Evolutionary conservation across 2,797 vertebrate genomes (phyloP).

Genomic region (Manis javanica): DNA sequence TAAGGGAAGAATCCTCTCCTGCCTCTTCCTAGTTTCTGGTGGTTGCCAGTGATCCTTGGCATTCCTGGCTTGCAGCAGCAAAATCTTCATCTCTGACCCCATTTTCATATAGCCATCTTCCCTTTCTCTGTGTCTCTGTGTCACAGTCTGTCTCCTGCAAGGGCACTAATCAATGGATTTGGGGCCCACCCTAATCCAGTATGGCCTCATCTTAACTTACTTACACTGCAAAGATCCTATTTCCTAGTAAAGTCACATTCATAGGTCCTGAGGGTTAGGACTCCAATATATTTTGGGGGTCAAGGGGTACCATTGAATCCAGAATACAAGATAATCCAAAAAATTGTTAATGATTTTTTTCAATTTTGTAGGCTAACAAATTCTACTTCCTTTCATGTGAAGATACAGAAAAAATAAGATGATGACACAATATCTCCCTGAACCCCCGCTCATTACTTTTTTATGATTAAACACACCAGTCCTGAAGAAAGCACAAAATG

Average conservation of each 20-base stretch:
- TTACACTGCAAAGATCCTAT: background rate
- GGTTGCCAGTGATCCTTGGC: background rate
- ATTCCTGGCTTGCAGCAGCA: background rate
- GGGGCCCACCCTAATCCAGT: background rate
- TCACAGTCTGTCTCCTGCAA: background rate
- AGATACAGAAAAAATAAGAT: conserved; percentile 22
- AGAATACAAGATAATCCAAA: conserved; percentile 36
- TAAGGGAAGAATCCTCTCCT: background rate
- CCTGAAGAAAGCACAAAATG: background rate
- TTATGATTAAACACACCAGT: conserved; percentile 36
- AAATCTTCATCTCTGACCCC: background rate
- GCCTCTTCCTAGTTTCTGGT: background rate
- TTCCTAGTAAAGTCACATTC: background rate
- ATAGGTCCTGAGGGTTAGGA: background rate
- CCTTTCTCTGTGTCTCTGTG: background rate
- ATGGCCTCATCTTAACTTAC: background rate
- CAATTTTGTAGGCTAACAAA: background rate
- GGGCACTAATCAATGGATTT: background rate
- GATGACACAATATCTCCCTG: background rate
- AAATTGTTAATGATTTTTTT: background rate
- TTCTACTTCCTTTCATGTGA: background rate
- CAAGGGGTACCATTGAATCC: background rate
- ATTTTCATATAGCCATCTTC: background rate
- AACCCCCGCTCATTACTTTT: background rate
- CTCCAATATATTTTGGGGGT: background rate